Conservation (phyloP, 2,888 invertebrate genomes). For the Rhagonycha fulva region DNA sequence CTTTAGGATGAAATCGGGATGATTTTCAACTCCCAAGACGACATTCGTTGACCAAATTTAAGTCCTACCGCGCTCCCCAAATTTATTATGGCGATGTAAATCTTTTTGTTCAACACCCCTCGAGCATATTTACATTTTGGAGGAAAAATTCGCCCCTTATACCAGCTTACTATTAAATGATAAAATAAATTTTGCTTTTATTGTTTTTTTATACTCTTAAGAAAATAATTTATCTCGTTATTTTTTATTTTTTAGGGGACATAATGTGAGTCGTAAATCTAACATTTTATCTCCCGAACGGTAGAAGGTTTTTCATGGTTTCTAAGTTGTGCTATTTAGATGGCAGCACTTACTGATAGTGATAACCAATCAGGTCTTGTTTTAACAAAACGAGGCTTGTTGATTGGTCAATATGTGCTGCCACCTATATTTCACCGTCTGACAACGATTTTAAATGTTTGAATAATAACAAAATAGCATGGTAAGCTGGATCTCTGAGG, state of each 20-base stretch:
- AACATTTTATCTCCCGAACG: too few relatives aligned
- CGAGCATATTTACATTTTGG: background rate
- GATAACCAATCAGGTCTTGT: too few relatives aligned
- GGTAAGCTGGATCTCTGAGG: background rate
- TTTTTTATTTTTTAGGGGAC: background rate
- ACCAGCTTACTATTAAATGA: background rate
- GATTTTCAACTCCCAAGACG: background rate
- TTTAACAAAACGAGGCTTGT: too few relatives aligned
- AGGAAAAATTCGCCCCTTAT: background rate
- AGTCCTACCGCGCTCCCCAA: background rate
- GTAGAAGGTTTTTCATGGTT: too few relatives aligned
- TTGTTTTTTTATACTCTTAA: background rate
- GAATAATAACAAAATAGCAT: background rate
- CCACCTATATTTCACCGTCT: too few relatives aligned
- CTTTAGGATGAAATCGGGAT: background rate
- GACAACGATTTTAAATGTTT: too few relatives aligned
- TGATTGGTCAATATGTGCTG: too few relatives aligned
- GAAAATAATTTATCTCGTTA: background rate
- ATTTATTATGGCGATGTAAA: background rate
- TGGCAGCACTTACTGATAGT: too few relatives aligned
- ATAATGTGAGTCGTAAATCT: background rate
- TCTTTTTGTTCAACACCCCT: background rate
- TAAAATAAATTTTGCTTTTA: background rate
- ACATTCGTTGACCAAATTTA: background rate
- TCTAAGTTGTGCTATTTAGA: too few relatives aligned